A percentile compares a stretch with the other conserved stretches of the same genome.
These are phyloP conservation scores for Acanthococcus lagerstroemiae DNA, from an alignment of 2,888 invertebrate species.

Conservation along the genomic window DNA sequence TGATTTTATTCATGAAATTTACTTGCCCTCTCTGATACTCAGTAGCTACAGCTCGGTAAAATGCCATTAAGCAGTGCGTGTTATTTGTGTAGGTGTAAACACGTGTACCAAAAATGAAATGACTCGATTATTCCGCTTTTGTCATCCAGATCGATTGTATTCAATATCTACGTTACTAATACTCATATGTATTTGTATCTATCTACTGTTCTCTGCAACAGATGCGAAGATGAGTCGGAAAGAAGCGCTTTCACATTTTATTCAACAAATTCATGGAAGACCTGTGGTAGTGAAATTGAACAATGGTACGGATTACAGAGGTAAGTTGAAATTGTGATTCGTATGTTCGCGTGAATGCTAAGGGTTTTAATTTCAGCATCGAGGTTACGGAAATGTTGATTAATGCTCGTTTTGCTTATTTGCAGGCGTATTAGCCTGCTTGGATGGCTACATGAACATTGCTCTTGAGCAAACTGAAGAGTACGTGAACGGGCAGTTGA, in stretches of 20 bases:
- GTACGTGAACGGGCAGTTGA: conserved; percentile 95
- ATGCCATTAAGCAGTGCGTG: no score
- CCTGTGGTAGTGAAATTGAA: conserved; percentile 99
- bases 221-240: conserved; percentile 72
- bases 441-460: conserved; percentile 99
- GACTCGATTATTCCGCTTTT: no score
- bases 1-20: conserved; percentile 18
- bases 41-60: background rate
- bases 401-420: background rate
- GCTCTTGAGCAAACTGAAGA: conserved; percentile 98
- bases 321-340: conserved; percentile 46
- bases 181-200: no score
- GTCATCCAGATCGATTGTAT: background rate
- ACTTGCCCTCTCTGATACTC: conserved; percentile 27
- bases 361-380: no score
- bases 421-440: conserved; percentile 88
- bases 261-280: conserved; percentile 94
- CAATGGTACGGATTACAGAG: conserved; percentile 98
- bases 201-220: no score
- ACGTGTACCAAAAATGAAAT: no score
- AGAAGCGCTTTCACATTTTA: conserved; percentile 95
- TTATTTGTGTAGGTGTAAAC: background rate
- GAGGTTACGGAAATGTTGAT: background rate
- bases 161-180: no score
- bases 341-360: background rate